These are phyloP conservation scores for Oopsacas minuta DNA, from an alignment of 37 sponge, comb jelly and placozoan genomes.

Conservation along the genomic window DNA sequence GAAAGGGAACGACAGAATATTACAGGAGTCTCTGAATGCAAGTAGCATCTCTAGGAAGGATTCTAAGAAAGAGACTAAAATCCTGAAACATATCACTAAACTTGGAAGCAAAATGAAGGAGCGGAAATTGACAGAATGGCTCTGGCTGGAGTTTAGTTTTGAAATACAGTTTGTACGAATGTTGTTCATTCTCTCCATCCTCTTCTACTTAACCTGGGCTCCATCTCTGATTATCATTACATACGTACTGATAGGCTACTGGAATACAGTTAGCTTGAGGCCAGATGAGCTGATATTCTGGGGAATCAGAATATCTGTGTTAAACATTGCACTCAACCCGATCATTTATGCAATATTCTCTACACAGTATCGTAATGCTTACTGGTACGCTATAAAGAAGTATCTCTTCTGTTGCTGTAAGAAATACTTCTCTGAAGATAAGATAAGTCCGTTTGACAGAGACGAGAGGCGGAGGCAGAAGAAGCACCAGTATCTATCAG, in stretches of 20 bases:
- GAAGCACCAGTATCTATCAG: not conserved
- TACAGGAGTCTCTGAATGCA: not conserved
- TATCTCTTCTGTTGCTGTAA: not conserved
- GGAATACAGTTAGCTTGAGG: not conserved
- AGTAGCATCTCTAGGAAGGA: not conserved
- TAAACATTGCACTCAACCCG: constrained; percentile 50
- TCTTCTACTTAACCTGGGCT: constrained; percentile 59
- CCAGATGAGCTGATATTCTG: constrained; percentile 36
- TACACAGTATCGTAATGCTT: constrained; percentile 52
- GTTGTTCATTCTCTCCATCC: constrained; percentile 40
- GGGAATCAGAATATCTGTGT: constrained; percentile 48
- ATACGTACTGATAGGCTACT: not conserved
- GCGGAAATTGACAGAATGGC: constrained; percentile 6
- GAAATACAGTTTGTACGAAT: constrained; percentile 67
- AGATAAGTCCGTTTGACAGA: constrained; percentile 11
- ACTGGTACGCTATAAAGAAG: constrained; percentile 19
- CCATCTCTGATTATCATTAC: constrained; percentile 44
- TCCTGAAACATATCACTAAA: not conserved
- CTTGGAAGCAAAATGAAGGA: constrained; percentile 14
- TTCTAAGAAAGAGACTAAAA: not conserved
- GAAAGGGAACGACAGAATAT: not conserved
- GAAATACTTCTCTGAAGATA: not conserved
- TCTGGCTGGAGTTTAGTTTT: constrained; percentile 42
- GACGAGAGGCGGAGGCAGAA: constrained; percentile 10
- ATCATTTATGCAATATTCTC: constrained; percentile 54